These are phyloP conservation scores for Eucidaris tribuloides DNA, from an alignment of 35 echinoderm and acorn worm genomes.

Conservation along the genomic window DNA sequence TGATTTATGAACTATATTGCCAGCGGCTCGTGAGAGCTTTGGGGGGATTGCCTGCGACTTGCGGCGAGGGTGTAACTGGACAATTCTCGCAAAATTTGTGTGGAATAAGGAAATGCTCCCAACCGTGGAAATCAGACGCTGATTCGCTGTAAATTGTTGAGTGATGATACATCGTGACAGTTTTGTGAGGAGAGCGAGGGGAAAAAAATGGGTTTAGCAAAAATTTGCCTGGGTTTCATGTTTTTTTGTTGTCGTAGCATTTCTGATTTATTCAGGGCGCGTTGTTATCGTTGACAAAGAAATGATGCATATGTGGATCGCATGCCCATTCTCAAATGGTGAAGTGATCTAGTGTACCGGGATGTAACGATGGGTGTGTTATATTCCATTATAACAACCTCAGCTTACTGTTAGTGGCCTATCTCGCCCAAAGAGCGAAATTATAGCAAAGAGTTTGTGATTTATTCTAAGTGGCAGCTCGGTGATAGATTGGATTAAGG, in stretches of 20 bases:
- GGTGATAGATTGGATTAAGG: conserved; percentile 2
- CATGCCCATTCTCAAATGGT: not conserved
- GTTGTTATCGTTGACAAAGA: conserved; percentile 30
- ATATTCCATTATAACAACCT: conserved; percentile 27
- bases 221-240: not conserved
- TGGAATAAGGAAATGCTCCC: conserved; percentile 16
- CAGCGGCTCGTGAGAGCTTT: not conserved
- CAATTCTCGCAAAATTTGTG: conserved; percentile 28
- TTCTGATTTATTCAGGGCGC: conserved; percentile 27
- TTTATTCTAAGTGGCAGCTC: conserved; percentile 11
- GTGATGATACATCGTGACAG: conserved; percentile 1
- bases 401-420: not conserved
- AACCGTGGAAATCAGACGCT: conserved; percentile 21
- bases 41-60: not conserved
- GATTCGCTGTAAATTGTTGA: conserved; percentile 27
- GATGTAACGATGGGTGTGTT: too few species aligned
- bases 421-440: not conserved
- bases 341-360: too few species aligned
- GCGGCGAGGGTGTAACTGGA: conserved; percentile 15
- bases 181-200: not conserved
- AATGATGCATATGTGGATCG: conserved; percentile 20
- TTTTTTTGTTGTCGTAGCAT: not conserved
- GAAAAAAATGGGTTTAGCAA: conserved; percentile 17
- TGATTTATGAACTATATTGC: conserved; percentile 25
- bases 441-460: conserved; percentile 15